Base-by-base conservation (phyloP, 2,888 invertebrate genomes). In the Zaprionus obscuricornis region DNA sequence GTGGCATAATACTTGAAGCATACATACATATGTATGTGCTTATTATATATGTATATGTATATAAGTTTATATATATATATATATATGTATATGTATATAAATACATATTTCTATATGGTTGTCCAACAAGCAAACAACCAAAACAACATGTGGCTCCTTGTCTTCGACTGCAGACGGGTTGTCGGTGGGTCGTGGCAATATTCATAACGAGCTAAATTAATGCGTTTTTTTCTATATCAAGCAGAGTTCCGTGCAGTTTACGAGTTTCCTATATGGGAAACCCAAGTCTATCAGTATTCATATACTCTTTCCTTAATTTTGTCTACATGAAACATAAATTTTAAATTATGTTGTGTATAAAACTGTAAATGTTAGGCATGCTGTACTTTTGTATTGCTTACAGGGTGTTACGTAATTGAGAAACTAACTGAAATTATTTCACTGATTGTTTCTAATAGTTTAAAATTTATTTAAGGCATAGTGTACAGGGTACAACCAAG, bases 201-300 rank as follows among this genome's bases (percentile, higher is more conserved):
- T 77, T 82, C 77, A 82, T 87, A 86, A 86, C 86, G 86, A 86
- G 86, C 78, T 72, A 84, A 87, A 88, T 88, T 88, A 88, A 88
- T 88, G 88, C 75, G 86, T 83, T 85, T 87, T 81, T 76, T 84
- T 77, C 83, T 75, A 87, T 76, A 85, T 88, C 82, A 82, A 74
- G 88, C 88, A 88, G 87, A 85, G 87, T 79, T 88, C 88, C 88
- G 86, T 84, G 77, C 79, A 79, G 65, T 54, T 63, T 67, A 64
- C 60, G 75, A 72, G n/a, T n/a, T n/a, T n/a, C n/a, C n/a, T n/a
- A n/a, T n/a, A n/a, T n/a, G n/a, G n/a, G n/a, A n/a, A n/a, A n/a
- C n/a, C n/a, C n/a, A n/a, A n/a, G n/a, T n/a, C n/a, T n/a, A n/a
- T n/a, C n/a, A n/a, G n/a, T n/a, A n/a, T n/a, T n/a, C n/a, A n/a